Conservation (phyloP, 2,113 vertebrate genomes). For the Acrocephalus arundinaceus region DNA sequence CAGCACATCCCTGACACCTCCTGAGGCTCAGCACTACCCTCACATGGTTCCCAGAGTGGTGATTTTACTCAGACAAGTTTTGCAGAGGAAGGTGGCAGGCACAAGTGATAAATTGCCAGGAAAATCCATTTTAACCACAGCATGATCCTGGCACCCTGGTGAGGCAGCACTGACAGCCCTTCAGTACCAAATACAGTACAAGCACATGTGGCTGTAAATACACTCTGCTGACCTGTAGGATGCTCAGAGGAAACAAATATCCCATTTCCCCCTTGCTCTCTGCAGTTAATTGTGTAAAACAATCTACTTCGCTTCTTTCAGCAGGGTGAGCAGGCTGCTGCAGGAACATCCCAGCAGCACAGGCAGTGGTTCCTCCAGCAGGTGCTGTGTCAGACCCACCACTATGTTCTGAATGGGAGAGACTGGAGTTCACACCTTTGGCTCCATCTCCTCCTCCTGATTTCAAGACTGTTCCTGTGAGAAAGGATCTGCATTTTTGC, state of each 20-base stretch:
- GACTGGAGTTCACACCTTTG: neutral
- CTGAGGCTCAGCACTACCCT: neutral
- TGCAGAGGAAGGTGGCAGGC: neutral
- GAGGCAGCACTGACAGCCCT: neutral
- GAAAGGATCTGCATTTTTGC: neutral
- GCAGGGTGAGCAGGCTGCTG: neutral
- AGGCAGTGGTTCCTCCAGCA: neutral
- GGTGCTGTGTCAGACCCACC: neutral
- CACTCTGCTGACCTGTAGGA: neutral
- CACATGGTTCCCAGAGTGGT: rapidly evolving
- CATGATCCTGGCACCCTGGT: neutral
- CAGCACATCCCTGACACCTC: neutral
- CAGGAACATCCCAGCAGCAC: neutral
- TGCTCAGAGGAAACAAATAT: neutral
- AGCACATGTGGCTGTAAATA: neutral
- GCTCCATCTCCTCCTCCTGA: neutral
- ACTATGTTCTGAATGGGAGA: neutral
- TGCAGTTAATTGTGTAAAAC: neutral
- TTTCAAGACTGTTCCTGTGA: neutral
- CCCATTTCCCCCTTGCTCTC: rapidly evolving
- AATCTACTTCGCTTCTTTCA: neutral
- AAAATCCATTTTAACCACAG: neutral
- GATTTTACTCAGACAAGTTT: neutral
- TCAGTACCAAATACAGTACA: neutral
- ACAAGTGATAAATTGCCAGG: neutral